These are phyloP conservation scores for Benitochromis conjunctus DNA, from an alignment of 2,113 vertebrate species.

Conservation along the genomic window DNA sequence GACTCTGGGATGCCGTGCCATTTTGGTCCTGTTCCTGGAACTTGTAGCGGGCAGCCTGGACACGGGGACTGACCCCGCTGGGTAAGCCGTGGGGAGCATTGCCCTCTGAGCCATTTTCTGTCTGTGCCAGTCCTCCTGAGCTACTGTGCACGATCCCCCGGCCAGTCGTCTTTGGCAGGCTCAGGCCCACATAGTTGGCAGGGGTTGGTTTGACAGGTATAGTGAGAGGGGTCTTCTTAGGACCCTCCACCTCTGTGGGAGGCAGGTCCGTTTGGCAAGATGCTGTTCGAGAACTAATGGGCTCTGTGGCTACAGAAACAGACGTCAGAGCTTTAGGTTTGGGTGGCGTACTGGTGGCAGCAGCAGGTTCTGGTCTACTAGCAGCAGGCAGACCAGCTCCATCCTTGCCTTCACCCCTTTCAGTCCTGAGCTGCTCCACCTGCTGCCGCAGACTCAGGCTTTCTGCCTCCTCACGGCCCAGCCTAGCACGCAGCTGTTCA, in stretches of 20 bases:
- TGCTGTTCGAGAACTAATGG: slow-evolving; percentile 70
- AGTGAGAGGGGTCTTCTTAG: slow-evolving; percentile 83
- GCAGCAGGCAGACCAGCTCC: slow-evolving; percentile 65
- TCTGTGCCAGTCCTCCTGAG: slow-evolving; percentile 70
- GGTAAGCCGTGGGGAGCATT: slow-evolving; percentile 67
- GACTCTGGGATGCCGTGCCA: slow-evolving; percentile 86
- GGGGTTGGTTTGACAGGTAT: slow-evolving; percentile 82
- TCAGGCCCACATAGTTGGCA: slow-evolving; percentile 74
- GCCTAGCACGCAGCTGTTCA: slow-evolving; percentile 90
- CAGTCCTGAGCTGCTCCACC: slow-evolving; percentile 88
- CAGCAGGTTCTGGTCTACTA: slow-evolving; percentile 53
- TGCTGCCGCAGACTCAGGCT: slow-evolving; percentile 86
- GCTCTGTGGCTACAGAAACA: slow-evolving; percentile 83
- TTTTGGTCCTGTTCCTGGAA: slow-evolving; percentile 99
- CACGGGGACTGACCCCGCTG: slow-evolving; percentile 84
- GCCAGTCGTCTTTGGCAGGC: slow-evolving; percentile 76
- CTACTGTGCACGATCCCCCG: slow-evolving; percentile 80
- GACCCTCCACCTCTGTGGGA: slow-evolving; percentile 73
- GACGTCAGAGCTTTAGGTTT: slow-evolving; percentile 76
- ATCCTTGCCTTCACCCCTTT: slow-evolving; percentile 73
- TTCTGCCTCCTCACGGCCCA: slow-evolving; percentile 90
- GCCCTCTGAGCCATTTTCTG: slow-evolving; percentile 83
- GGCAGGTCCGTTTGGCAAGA: slow-evolving; percentile 85
- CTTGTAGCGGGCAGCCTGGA: slow-evolving; percentile 93
- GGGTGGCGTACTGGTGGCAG: slow-evolving; percentile 55